Conservation (phyloP, 37 sponge, comb jelly and placozoan species). For the Haliclona indistincta region DNA sequence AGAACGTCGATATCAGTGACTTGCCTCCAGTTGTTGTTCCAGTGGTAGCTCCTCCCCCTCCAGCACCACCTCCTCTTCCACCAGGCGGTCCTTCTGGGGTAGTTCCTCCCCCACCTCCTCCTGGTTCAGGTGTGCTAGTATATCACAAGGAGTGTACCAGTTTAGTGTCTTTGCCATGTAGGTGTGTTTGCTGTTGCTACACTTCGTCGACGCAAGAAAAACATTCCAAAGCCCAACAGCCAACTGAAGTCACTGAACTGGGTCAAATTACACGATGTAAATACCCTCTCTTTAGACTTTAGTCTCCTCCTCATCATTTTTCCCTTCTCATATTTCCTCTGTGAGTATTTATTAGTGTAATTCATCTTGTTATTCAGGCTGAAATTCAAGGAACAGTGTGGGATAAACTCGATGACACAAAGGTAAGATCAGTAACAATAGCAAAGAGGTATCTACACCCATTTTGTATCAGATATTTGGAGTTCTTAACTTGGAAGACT, state of each 20-base stretch:
- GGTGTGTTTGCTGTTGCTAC: constrained; percentile 11
- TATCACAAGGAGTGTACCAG: background rate
- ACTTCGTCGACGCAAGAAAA: background rate
- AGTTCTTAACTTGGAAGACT: constrained; percentile 54
- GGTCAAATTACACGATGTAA: constrained; percentile 60
- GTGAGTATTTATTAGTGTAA: background rate
- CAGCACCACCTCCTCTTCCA: constrained; percentile 33
- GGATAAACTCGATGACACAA: constrained; percentile 60
- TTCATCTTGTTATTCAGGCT: background rate
- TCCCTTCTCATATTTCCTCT: background rate
- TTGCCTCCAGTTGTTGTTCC: constrained; percentile 19
- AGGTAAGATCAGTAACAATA: no score
- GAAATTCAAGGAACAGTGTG: constrained; percentile 57
- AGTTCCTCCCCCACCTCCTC: background rate
- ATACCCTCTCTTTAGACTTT: background rate
- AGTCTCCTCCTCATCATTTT: background rate
- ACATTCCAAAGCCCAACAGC: constrained; percentile 66
- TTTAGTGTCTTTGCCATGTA: background rate
- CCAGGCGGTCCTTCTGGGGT: constrained; percentile 16
- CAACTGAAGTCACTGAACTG: constrained; percentile 85
- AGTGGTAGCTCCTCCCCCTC: constrained; percentile 35
- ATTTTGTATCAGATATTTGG: constrained; percentile 52
- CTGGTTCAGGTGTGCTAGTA: background rate
- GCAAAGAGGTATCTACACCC: no score
- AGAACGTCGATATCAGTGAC: constrained; percentile 43